These are phyloP conservation scores for Tetragonula carbonaria DNA, from an alignment of 2,888 invertebrate genomes.

Conservation along the genomic window DNA sequence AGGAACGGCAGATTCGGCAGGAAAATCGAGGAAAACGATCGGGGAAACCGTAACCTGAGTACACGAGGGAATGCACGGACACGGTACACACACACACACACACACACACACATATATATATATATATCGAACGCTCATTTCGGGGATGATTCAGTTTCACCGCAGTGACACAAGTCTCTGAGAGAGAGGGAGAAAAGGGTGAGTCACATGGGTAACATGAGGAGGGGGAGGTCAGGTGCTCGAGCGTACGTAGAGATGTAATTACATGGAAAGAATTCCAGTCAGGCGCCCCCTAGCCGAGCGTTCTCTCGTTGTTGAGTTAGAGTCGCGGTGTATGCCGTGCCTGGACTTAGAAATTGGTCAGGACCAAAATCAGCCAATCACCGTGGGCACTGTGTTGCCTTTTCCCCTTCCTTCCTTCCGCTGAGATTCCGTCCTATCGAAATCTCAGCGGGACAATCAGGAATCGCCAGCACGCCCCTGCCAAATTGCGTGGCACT, in stretches of 20 bases:
- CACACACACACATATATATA: too few species aligned
- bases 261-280: constrained; percentile 81
- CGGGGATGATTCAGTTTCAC: constrained; percentile 74
- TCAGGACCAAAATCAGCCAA: constrained; percentile 71
- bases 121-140: constrained; percentile 43
- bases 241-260: constrained; percentile 72
- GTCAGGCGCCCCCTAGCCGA: constrained; percentile 68
- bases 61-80: constrained; percentile 34
- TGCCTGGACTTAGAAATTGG: constrained; percentile 77
- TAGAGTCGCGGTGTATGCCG: constrained; percentile 75
- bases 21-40: constrained; percentile 36
- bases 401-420: constrained; percentile 34
- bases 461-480: constrained; percentile 65
- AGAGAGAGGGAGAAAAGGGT: not conserved
- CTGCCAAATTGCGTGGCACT: constrained; percentile 67
- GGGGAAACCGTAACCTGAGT: constrained; percentile 2
- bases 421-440: constrained; percentile 32
- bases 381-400: constrained; percentile 66
- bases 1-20: constrained; percentile 17
- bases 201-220: constrained; percentile 21
- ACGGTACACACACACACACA: not conserved
- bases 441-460: constrained; percentile 72
- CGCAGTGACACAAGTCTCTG: constrained; percentile 35
- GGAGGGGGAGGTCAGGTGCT: not conserved
- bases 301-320: constrained; percentile 76